phyloP scores from a whole-genome alignment of 1,140 invertebrate species.

The Solen grandis region DNA sequence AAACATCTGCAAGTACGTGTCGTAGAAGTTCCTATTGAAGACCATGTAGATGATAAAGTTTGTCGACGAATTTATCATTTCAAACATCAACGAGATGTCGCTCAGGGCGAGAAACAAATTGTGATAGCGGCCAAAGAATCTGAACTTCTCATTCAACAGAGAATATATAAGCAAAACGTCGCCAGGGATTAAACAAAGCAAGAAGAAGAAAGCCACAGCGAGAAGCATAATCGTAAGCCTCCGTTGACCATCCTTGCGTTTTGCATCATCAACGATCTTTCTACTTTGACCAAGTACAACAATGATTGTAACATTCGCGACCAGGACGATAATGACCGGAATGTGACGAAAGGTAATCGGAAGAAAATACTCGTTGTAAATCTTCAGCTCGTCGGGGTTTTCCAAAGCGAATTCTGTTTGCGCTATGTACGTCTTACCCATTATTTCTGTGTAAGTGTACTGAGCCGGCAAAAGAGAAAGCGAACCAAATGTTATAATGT shows the following conservation, averaged over 20 bases:
- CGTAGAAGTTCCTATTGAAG: conserved; percentile 56
- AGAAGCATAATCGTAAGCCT: conserved; percentile 59
- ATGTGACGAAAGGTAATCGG: conserved; percentile 58
- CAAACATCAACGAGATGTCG: conserved; percentile 53
- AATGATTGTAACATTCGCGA: conserved; percentile 57
- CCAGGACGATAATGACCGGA: conserved; percentile 47
- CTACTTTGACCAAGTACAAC: conserved; percentile 38
- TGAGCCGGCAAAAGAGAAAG: conserved; percentile 37
- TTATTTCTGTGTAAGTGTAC: conserved; percentile 24
- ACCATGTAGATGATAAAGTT: conserved; percentile 67
- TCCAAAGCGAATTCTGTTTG: conserved; percentile 49
- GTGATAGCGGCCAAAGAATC: conserved; percentile 52
- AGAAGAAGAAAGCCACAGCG: conserved; percentile 52
- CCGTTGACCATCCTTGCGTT: conserved; percentile 34
- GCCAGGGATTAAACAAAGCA: conserved; percentile 57
- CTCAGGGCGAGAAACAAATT: conserved; percentile 60
- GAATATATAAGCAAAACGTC: conserved; percentile 37
- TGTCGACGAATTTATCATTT: conserved; percentile 57
- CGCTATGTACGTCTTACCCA: conserved; percentile 28
- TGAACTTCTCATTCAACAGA: conserved; percentile 30
- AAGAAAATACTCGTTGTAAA: conserved; percentile 54
- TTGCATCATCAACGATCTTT: neutral
- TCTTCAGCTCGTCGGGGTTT: conserved; percentile 37
- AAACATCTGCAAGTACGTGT: conserved; percentile 38
- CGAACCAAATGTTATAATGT: conserved; percentile 24